Percentiles rank a stretch among this genome's conserved stretches.
phyloP scores from a whole-genome alignment of 2,888 invertebrate genomes.

The Apodemia mormo region DNA sequence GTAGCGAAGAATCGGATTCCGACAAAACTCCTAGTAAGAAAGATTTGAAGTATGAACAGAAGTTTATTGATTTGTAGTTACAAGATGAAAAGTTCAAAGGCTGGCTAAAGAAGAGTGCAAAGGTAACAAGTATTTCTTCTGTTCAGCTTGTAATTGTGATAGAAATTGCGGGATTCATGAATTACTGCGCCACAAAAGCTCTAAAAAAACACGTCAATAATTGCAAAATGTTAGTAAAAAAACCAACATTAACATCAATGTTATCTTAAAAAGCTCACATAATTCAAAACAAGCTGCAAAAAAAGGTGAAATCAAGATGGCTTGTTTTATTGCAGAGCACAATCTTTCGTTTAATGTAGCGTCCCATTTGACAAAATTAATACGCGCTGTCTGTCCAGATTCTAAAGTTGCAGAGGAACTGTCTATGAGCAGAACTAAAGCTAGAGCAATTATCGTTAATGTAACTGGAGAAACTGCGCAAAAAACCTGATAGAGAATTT shows the following conservation, averaged over 20 bases:
- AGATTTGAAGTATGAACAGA: slow-evolving; percentile 21
- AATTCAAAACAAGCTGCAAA: slow-evolving; percentile 15
- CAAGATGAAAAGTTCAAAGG: slow-evolving; percentile 2
- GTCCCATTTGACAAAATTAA: not conserved
- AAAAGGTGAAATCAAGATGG: slow-evolving; percentile 3
- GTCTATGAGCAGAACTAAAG: slow-evolving; percentile 25
- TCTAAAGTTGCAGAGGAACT: slow-evolving; percentile 18
- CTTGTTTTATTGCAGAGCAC: not conserved
- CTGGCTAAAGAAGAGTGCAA: not conserved
- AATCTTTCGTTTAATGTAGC: not conserved
- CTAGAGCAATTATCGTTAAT: slow-evolving; percentile 18
- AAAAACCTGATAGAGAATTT: slow-evolving; percentile 6
- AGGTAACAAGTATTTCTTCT: slow-evolving; percentile 13
- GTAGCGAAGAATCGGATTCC: not conserved
- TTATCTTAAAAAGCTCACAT: slow-evolving; percentile 17
- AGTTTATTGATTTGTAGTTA: slow-evolving; percentile 18
- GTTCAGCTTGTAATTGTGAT: slow-evolving; percentile 19
- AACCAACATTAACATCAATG: slow-evolving; percentile 21
- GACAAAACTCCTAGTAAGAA: slow-evolving; percentile 15
- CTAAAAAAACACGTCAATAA: slow-evolving; percentile 16
- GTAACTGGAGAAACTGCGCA: not conserved
- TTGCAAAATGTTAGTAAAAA: slow-evolving; percentile 20
- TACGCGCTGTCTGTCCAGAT: not conserved
- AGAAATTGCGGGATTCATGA: slow-evolving; percentile 5
- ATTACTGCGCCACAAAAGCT: slow-evolving; percentile 13